Evolutionary conservation across 2,797 vertebrate species (phyloP), one percentile per base, ranked within the genome.

Genomic region (Sebastes cheni): DNA sequence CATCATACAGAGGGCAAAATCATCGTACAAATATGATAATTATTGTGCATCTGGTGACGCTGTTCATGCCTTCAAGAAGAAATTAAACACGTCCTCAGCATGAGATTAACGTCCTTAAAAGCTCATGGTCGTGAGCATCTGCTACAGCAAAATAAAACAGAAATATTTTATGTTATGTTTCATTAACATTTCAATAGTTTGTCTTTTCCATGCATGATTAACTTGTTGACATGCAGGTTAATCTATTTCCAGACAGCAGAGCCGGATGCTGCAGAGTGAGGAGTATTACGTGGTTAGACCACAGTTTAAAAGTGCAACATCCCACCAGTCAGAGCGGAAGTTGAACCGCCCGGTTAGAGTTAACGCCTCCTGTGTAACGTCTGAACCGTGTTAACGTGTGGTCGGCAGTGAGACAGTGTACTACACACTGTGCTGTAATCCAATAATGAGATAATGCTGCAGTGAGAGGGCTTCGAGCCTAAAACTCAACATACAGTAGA

Each of bases 381-480:
- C 42, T 46, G 14, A 46, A 18, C 42, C 14, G 1, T 20, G 29
- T 64, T 39, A 39, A 68, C 12, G 56, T 14, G 74, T 34, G 46
- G 64, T 72, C 72, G 85, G 34, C 71, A 61, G 71, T 39, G 55
- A 75, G 34, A 67, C 18, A 58, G 71, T 46, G 55, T 77, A 61
- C 71, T 55, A 55, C 69, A 42, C 59, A n/a, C 46, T 20, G 58
- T 55, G 54, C 30, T n/a, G 50, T 88, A 96, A 96, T 94, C 95
- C 88, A 27, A 81, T 96, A 94, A 96, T 88, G 80, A 90, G 93
- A 90, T 95, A 79, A 91, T 52, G 13, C 7, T 52, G 18, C 7
- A 52, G 16, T 52, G 46, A 52, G 8, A n/a, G 29, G 16, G 58
- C 58, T 60, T 16, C 6, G 14, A 30, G 27, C 58, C 58, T 32